Evolutionary conservation across 2,888 invertebrate species (phyloP).

Genomic region (Netelia inedita): DNA sequence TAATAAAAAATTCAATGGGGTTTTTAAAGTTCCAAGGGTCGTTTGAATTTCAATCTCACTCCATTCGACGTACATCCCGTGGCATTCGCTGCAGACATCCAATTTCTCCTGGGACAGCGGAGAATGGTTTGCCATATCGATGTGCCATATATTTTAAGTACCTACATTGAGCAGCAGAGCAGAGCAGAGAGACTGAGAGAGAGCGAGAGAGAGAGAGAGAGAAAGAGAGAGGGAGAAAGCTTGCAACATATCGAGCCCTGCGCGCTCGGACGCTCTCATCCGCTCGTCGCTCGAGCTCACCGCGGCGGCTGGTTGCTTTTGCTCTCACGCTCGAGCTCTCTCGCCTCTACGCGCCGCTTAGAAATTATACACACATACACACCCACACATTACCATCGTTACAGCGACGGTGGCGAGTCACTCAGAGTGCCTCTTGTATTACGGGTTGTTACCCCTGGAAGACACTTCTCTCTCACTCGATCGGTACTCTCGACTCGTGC

Average conservation of each 20-base stretch:
- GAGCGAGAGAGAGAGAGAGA: no score
- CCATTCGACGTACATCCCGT: slow-evolving; percentile 4
- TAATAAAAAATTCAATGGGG: no score
- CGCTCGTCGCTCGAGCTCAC: slow-evolving; percentile 46
- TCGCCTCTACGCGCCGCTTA: slow-evolving; percentile 30
- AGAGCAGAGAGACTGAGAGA: no score
- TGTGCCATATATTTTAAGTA: no score
- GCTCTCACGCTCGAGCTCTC: slow-evolving; percentile 64
- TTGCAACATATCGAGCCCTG: slow-evolving; percentile 50
- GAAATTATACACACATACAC: slow-evolving; percentile 13
- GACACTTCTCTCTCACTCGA: slow-evolving; percentile 14
- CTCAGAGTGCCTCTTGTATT: slow-evolving; percentile 53
- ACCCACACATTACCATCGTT: background rate
- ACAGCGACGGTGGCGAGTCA: background rate
- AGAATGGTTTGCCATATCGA: no score
- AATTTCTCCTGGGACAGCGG: background rate
- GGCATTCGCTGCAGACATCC: slow-evolving; percentile 5
- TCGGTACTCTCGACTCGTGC: background rate
- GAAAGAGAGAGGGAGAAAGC: background rate
- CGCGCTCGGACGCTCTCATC: slow-evolving; percentile 58
- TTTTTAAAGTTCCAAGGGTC: no score
- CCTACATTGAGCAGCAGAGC: no score
- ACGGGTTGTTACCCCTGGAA: slow-evolving; percentile 59
- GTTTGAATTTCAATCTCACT: slow-evolving; percentile 1
- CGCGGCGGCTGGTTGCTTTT: slow-evolving; percentile 53